Evolutionary conservation across 1,140 invertebrate species (phyloP).

Genomic region (Drosophila orosa): DNA sequence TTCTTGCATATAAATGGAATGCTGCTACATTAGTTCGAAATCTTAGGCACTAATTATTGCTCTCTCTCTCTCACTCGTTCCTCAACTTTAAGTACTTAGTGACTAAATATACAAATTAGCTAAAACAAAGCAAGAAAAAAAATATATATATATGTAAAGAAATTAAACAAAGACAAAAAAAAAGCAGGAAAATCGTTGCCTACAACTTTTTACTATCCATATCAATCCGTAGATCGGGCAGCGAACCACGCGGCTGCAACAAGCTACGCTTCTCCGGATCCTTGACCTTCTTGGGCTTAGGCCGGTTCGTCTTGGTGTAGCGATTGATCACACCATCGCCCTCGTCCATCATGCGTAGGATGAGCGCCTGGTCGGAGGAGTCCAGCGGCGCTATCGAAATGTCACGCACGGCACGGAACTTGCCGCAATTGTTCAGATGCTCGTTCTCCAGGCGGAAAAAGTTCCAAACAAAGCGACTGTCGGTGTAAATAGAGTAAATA

Average conservation of each 20-base stretch:
- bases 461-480: conserved; percentile 99
- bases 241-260: conserved; percentile 83
- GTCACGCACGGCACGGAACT: conserved; percentile 98
- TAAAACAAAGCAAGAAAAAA: conserved; percentile 56
- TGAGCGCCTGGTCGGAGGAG: conserved; percentile 95
- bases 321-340: conserved; percentile 94
- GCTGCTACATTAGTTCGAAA: conserved; percentile 57
- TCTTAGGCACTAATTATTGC: conserved; percentile 65
- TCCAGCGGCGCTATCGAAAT: conserved; percentile 99
- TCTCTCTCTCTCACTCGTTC: not conserved
- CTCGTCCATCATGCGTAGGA: conserved; percentile 98
- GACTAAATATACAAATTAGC: conserved; percentile 65
- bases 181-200: conserved; percentile 30
- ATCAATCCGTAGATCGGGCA: conserved; percentile 85
- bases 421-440: conserved; percentile 99
- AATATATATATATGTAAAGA: conserved; percentile 1
- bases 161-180: conserved; percentile 37
- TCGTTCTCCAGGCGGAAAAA: conserved; percentile 99
- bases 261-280: conserved; percentile 86
- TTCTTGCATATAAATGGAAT: conserved; percentile 65
- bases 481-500: no score
- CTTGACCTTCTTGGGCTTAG: conserved; percentile 85
- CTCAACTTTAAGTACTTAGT: conserved; percentile 67
- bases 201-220: conserved; percentile 83
- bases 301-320: conserved; percentile 86